Percentiles rank a stretch among this genome's conserved stretches.
phyloP scores from a whole-genome alignment of 2,113 vertebrate species.

The Pachypanchax playfairii region DNA sequence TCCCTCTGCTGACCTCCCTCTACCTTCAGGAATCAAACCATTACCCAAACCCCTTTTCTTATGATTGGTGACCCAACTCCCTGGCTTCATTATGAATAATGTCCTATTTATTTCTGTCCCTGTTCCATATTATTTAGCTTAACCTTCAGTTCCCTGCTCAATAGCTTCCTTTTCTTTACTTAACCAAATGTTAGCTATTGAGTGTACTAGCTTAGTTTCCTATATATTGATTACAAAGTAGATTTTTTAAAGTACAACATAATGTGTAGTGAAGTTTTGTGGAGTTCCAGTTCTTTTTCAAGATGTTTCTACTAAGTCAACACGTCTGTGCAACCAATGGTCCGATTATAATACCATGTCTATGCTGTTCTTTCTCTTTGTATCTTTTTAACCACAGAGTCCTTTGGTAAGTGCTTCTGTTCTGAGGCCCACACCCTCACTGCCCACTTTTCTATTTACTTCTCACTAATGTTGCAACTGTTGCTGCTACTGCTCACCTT shows the following conservation, averaged over 20 bases:
- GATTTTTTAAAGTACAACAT: slow-evolving; percentile 3
- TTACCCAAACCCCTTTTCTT: slow-evolving; percentile 43
- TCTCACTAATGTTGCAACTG: slow-evolving; percentile 70
- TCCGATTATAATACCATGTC: slow-evolving; percentile 97
- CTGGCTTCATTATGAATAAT: slow-evolving; percentile 51
- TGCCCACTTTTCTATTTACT: slow-evolving; percentile 81
- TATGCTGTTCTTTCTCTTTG: slow-evolving; percentile 99
- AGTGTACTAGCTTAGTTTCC: background rate
- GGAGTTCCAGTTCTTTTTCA: slow-evolving; percentile 51
- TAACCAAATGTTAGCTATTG: slow-evolving; percentile 33
- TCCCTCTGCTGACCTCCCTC: slow-evolving; percentile 57
- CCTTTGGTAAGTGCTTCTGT: slow-evolving; percentile 99
- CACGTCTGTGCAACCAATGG: slow-evolving; percentile 69
- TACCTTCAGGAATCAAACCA: slow-evolving; percentile 62
- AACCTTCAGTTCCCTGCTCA: slow-evolving; percentile 11
- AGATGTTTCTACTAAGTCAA: slow-evolving; percentile 65
- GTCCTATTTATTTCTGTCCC: slow-evolving; percentile 54
- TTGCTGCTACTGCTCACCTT: slow-evolving; percentile 61
- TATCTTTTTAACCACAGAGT: slow-evolving; percentile 99
- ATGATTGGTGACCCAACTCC: slow-evolving; percentile 56
- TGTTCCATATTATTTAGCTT: slow-evolving; percentile 32
- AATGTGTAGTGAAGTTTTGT: slow-evolving; percentile 34
- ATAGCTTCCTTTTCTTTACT: slow-evolving; percentile 16
- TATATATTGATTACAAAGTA: slow-evolving; percentile 8
- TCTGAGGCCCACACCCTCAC: slow-evolving; percentile 96